Evolutionary conservation across 2,797 vertebrate species (phyloP).

Genomic region (Cyclura pinguis): DNA sequence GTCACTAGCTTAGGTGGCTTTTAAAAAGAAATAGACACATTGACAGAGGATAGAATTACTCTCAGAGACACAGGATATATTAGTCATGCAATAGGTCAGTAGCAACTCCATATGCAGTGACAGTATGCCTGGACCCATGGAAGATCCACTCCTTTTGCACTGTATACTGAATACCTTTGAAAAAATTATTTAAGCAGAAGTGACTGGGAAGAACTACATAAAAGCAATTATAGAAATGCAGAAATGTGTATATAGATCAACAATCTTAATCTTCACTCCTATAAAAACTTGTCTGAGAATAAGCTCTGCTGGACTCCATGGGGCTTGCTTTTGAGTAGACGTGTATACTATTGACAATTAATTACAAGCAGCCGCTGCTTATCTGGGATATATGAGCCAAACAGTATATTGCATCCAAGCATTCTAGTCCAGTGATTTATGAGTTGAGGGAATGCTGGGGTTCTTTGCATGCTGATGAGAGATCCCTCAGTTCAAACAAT

Average conservation of each 20-base stretch:
- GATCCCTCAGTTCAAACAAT: background rate
- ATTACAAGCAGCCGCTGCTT: no score
- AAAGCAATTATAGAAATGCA: no score
- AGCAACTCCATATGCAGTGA: background rate
- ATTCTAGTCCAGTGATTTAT: background rate
- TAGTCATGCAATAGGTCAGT: background rate
- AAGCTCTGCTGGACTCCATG: no score
- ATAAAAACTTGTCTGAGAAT: background rate
- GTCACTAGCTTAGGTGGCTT: background rate
- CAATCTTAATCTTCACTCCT: background rate
- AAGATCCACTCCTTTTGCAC: background rate
- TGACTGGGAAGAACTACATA: no score
- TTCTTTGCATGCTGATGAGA: background rate
- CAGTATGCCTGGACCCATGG: background rate
- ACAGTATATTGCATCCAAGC: background rate
- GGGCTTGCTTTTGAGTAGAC: no score
- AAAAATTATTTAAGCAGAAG: no score
- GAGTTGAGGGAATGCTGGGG: background rate
- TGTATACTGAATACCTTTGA: background rate
- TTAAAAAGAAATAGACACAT: background rate
- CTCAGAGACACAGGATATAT: background rate
- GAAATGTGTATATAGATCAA: no score
- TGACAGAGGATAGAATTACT: background rate
- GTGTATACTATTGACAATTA: background rate
- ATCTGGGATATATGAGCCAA: background rate